phyloP scores from a whole-genome alignment of 2,113 vertebrate genomes.

The Nerophis ophidion region DNA sequence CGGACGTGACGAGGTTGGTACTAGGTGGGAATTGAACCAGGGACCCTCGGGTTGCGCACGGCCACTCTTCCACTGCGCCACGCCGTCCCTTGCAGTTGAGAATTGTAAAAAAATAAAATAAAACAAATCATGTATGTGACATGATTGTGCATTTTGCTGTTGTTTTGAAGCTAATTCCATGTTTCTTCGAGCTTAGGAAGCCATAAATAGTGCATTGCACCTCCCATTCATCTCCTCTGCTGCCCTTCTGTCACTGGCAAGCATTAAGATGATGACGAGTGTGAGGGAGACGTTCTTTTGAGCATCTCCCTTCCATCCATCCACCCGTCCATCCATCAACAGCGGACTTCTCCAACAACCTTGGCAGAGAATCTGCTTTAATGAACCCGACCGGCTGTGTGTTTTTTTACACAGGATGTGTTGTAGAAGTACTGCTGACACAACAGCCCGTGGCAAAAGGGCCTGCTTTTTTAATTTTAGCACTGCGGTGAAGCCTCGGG shows the following conservation, averaged over 20 bases:
- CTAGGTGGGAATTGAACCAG: too few relatives aligned
- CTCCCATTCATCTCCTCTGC: slow-evolving; percentile 34
- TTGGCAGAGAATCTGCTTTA: slow-evolving; percentile 40
- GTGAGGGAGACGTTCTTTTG: slow-evolving; percentile 53
- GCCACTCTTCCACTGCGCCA: too few relatives aligned
- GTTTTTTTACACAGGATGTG: slow-evolving; percentile 48
- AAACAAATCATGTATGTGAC: too few relatives aligned
- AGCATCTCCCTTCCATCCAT: slow-evolving; percentile 33
- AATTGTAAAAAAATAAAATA: too few relatives aligned
- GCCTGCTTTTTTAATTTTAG: slow-evolving; percentile 61
- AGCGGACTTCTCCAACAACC: slow-evolving; percentile 51
- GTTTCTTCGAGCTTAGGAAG: neutral
- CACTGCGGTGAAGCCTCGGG: slow-evolving; percentile 54
- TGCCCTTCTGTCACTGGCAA: slow-evolving; percentile 39
- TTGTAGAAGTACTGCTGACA: slow-evolving; percentile 62
- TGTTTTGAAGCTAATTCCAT: too few relatives aligned
- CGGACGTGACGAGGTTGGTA: too few relatives aligned
- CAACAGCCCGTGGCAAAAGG: slow-evolving; percentile 50
- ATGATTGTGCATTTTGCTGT: too few relatives aligned
- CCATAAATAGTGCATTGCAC: slow-evolving; percentile 7
- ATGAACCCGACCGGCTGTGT: slow-evolving; percentile 27
- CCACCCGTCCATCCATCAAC: slow-evolving; percentile 51
- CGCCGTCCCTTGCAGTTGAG: too few relatives aligned
- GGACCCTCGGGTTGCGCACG: too few relatives aligned
- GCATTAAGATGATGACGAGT: slow-evolving; percentile 57